phyloP scores from a whole-genome alignment of 2,888 invertebrate genomes.

The Busseola fusca region DNA sequence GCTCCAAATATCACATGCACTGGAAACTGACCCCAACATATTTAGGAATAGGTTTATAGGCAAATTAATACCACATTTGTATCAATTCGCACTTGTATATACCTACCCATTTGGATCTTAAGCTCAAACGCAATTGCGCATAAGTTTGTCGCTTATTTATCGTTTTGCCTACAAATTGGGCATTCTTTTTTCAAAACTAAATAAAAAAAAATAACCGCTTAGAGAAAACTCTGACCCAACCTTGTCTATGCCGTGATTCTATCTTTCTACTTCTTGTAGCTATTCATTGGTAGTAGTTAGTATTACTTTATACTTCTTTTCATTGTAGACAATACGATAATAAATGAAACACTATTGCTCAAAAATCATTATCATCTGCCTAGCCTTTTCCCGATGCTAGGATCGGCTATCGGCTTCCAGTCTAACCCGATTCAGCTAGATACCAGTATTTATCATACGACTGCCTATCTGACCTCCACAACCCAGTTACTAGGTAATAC shows the following conservation, averaged over 20 bases:
- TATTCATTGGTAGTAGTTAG: background rate
- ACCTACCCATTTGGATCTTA: background rate
- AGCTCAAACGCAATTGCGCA: background rate
- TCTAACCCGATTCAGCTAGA: too few species aligned
- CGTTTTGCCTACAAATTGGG: constrained; percentile 1
- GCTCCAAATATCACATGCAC: too few species aligned
- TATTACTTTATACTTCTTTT: too few species aligned
- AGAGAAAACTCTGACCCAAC: background rate
- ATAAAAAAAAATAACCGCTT: background rate
- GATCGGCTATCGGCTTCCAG: too few species aligned
- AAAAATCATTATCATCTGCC: too few species aligned
- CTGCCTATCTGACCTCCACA: too few species aligned
- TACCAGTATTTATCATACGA: too few species aligned
- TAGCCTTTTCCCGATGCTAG: too few species aligned
- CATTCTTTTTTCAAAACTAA: background rate
- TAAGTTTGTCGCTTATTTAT: background rate
- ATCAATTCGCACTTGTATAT: too few species aligned
- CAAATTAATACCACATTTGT: background rate
- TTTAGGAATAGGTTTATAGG: background rate
- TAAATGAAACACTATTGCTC: too few species aligned
- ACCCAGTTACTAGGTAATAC: too few species aligned
- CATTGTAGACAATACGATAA: too few species aligned
- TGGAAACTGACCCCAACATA: background rate
- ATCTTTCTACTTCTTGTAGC: background rate
- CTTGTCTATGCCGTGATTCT: background rate